Evolutionary conservation across 2,888 invertebrate genomes (phyloP), one percentile per base, ranked within the genome.

Genomic region (Drosophila vallismaia): DNA sequence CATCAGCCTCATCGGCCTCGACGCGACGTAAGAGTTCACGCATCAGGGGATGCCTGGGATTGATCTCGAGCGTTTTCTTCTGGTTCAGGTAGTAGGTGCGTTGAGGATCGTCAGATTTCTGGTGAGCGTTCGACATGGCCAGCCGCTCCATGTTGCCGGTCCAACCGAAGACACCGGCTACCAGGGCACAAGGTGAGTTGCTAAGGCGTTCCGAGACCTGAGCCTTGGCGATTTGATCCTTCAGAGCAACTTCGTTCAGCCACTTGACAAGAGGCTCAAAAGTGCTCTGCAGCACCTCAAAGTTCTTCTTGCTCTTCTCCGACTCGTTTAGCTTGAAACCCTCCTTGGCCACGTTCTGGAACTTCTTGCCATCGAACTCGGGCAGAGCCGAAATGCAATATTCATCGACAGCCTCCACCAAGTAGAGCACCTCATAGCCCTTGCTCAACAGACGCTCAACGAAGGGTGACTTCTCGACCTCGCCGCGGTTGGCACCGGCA

Each of bases 281-380:
- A 60, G 94, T 94, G 77, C 93, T 93, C 91, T 96, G 95, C 69
- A 96, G 90, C 60, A 94, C 94, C 90, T 98, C 97, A 87, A 95
- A 92, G 77, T 94, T 94, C 90, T 96, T 96, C 92, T 97, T 96
- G 73, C 93, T 93, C 75, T 92, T 93, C 82, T 94, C 94, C 12
- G 92, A 93, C 88, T 97, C 97, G 46, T 96, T 94, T 7, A 99
- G 92, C 77, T 95, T 94, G 90, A 99, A 95, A 33, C 98, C 98
- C 93, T 99, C 99, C 93, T 99, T 99, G 80, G 99, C 99, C 56
- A 99, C 97, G 92, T 99, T 99, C 92, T 98, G 98, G 96, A 99
- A 99, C 92, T 98, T 99, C 93, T 98, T 98, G 57, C 98, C 98
- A 88, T 99, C 99, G 92, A 97, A 99, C 92, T 99, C 99, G 1